Evolutionary conservation across 2,113 vertebrate genomes (phyloP).

Genomic region (Clupea harengus): DNA sequence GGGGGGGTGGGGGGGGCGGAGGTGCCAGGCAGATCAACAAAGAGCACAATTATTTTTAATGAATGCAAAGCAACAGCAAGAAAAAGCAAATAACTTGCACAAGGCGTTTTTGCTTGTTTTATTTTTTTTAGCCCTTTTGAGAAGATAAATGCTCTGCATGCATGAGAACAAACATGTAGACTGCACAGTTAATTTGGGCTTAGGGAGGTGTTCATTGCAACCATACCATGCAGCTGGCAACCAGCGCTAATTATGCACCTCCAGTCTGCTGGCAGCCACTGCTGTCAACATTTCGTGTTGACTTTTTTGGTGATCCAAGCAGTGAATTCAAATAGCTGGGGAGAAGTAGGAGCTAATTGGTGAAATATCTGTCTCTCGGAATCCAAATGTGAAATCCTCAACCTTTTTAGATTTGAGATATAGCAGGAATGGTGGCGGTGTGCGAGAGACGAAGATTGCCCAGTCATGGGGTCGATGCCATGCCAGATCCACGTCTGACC

Average conservation of each 20-base stretch:
- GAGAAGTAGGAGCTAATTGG: conserved; percentile 8
- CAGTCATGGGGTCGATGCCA: neutral
- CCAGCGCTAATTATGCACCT: neutral
- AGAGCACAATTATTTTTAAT: conserved; percentile 66
- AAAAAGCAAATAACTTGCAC: conserved; percentile 33
- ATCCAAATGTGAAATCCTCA: neutral
- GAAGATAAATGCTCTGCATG: conserved; percentile 38
- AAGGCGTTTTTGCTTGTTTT: conserved; percentile 15
- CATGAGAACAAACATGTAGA: conserved; percentile 45
- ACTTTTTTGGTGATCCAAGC: conserved; percentile 11
- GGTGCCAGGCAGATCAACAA: conserved; percentile 53
- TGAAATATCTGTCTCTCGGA: neutral
- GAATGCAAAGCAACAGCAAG: conserved; percentile 47
- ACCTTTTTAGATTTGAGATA: neutral
- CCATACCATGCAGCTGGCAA: neutral
- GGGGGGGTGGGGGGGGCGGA: conserved; percentile 27
- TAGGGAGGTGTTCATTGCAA: conserved; percentile 32
- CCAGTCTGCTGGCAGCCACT: neutral
- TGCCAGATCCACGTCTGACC: conserved; percentile 3
- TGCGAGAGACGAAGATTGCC: neutral
- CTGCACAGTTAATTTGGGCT: conserved; percentile 21
- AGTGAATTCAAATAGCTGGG: conserved; percentile 3
- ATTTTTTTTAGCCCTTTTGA: neutral
- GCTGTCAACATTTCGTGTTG: neutral
- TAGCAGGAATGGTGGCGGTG: neutral